Evolutionary conservation across 2,888 invertebrate genomes (phyloP).

Genomic region (Xestia sexstrigata): DNA sequence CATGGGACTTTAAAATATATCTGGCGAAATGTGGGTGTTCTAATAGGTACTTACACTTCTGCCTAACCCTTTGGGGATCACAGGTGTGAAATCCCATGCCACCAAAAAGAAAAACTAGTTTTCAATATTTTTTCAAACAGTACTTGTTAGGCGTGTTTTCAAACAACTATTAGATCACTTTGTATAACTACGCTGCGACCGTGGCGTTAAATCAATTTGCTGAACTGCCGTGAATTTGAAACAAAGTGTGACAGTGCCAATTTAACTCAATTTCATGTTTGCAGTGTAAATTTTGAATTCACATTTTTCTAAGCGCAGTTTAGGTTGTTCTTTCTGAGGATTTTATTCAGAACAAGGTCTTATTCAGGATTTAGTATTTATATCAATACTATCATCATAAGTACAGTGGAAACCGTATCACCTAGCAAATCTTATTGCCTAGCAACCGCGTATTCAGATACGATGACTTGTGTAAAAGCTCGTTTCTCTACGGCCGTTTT

Average conservation of each 20-base stretch:
- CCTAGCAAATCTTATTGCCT: not conserved
- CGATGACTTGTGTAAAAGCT: too few species aligned
- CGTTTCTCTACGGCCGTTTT: too few species aligned
- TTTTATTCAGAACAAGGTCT: not conserved
- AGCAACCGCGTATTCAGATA: too few species aligned
- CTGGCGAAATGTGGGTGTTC: not conserved
- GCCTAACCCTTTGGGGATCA: not conserved
- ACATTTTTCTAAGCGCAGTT: not conserved
- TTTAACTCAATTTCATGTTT: constrained; percentile 42
- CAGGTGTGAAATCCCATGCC: not conserved
- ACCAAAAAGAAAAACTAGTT: not conserved
- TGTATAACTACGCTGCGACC: constrained; percentile 16
- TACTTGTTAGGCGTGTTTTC: not conserved
- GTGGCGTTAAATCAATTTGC: constrained; percentile 57
- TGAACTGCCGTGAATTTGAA: constrained; percentile 38
- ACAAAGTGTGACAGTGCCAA: constrained; percentile 40
- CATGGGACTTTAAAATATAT: not conserved
- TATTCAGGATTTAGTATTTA: not conserved
- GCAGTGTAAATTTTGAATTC: constrained; percentile 3
- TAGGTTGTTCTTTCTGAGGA: not conserved
- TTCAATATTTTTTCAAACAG: constrained; percentile 4
- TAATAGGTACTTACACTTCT: not conserved
- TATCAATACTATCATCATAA: too few species aligned
- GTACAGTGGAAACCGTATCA: too few species aligned
- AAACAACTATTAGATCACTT: constrained; percentile 39